Conservation (phyloP, 2,113 vertebrate species). For the Catharus bicknelli region DNA sequence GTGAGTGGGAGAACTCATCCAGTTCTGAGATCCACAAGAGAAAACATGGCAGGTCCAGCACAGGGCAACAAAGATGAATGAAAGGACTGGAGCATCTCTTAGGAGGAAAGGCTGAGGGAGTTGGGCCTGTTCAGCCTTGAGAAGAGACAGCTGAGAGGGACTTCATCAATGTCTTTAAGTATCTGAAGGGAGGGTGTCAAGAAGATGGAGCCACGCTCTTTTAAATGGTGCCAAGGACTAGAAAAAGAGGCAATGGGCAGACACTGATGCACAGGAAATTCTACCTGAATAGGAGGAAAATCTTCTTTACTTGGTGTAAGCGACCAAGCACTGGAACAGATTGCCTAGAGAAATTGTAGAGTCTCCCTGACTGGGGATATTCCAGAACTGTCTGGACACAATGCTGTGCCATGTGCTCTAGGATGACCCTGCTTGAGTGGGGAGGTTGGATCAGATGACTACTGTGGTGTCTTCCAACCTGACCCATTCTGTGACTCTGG, state of each 20-base stretch:
- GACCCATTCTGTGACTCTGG: not conserved
- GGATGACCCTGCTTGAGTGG: not conserved
- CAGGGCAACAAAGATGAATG: not conserved
- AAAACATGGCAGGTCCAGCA: not conserved
- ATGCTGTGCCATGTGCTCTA: not conserved
- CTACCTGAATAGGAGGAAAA: not conserved
- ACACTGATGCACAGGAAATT: not conserved
- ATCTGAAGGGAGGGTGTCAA: not conserved
- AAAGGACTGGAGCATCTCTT: not conserved
- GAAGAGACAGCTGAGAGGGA: not conserved
- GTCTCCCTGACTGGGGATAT: not conserved
- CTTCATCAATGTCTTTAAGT: not conserved
- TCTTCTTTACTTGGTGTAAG: not conserved
- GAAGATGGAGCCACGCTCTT: not conserved
- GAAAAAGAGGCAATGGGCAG: not conserved
- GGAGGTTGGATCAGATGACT: not conserved
- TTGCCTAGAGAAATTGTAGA: not conserved
- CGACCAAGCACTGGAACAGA: accelerated
- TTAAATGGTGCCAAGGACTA: not conserved
- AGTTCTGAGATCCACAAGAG: not conserved
- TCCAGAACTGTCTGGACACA: not conserved
- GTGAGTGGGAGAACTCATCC: not conserved
- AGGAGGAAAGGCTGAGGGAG: not conserved
- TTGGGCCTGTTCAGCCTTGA: not conserved
- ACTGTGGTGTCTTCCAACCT: not conserved